phyloP scores from a whole-genome alignment of 53 echinoderm and acorn worm genomes.

The Echinarachnius parma region DNA sequence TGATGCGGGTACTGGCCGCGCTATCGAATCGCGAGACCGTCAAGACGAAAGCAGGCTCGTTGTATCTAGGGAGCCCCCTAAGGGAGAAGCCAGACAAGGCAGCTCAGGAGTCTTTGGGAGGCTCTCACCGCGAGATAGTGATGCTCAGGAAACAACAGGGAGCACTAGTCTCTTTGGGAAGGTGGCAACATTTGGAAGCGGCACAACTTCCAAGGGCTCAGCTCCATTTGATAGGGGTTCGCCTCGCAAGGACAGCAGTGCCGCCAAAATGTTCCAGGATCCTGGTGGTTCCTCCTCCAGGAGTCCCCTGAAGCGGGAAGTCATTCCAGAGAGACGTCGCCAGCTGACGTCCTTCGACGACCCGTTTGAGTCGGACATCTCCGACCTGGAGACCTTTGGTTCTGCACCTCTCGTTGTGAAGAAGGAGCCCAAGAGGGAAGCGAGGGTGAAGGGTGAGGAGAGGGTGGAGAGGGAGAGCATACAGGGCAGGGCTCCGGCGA shows the following conservation, averaged over 20 bases:
- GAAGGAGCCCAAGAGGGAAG: too few relatives aligned
- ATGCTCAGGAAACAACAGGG: not conserved
- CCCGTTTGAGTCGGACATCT: slow-evolving; percentile 60
- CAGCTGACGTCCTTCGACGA: slow-evolving; percentile 45
- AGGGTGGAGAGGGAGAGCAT: slow-evolving; percentile 22
- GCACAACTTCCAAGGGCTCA: too few relatives aligned
- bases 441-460: too few relatives aligned
- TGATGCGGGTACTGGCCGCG: slow-evolving; percentile 15
- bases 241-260: not conserved
- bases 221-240: too few relatives aligned
- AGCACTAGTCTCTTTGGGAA: slow-evolving; percentile 12
- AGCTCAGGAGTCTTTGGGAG: too few relatives aligned
- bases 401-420: slow-evolving; percentile 7
- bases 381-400: slow-evolving; percentile 88
- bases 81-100: too few relatives aligned
- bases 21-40: not conserved
- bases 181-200: too few relatives aligned
- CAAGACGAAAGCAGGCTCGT: not conserved
- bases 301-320: slow-evolving; percentile 43
- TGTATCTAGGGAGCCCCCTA: slow-evolving; percentile 23
- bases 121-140: too few relatives aligned
- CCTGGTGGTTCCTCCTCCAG: not conserved
- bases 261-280: too few relatives aligned
- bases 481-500: slow-evolving; percentile 49
- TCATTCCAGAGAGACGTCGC: slow-evolving; percentile 51